Conservation (phyloP, 2,888 invertebrate species). For the Lamellibrachia satsuma region DNA sequence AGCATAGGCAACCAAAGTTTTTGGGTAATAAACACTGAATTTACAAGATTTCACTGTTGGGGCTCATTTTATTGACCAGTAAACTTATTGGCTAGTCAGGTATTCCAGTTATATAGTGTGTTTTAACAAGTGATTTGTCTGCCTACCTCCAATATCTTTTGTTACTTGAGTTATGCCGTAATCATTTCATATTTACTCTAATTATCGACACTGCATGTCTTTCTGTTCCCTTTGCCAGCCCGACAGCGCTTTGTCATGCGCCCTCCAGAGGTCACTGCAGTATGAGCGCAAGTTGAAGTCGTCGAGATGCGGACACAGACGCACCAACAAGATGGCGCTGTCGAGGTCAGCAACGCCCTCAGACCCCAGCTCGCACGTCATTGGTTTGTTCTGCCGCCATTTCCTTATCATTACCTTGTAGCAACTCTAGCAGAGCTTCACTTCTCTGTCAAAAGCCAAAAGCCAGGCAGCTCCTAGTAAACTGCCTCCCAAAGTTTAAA, state of each 20-base stretch:
- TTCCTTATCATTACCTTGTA: not conserved
- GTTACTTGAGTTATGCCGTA: not conserved
- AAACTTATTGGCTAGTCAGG: too few species aligned
- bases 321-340: not conserved
- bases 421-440: not conserved
- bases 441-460: not conserved
- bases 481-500: too few species aligned
- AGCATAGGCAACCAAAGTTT: too few species aligned
- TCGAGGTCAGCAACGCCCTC: not conserved
- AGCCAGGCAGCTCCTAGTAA: not conserved
- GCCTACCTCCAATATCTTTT: too few species aligned
- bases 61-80: too few species aligned
- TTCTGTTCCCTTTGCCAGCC: constrained; percentile 27
- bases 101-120: too few species aligned
- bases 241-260: constrained; percentile 47
- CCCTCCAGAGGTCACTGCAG: constrained; percentile 55
- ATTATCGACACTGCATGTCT: not conserved
- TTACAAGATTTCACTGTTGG: too few species aligned
- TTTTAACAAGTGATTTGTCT: too few species aligned
- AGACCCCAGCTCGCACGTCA: not conserved
- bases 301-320: not conserved
- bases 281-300: constrained; percentile 60
- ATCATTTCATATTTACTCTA: not conserved
- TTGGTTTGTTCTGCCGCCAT: not conserved
- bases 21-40: too few species aligned